Percentiles rank a stretch among this genome's conserved stretches.
Conservation (phyloP, 2,113 vertebrate species). For the Condylura cristata region DNA sequence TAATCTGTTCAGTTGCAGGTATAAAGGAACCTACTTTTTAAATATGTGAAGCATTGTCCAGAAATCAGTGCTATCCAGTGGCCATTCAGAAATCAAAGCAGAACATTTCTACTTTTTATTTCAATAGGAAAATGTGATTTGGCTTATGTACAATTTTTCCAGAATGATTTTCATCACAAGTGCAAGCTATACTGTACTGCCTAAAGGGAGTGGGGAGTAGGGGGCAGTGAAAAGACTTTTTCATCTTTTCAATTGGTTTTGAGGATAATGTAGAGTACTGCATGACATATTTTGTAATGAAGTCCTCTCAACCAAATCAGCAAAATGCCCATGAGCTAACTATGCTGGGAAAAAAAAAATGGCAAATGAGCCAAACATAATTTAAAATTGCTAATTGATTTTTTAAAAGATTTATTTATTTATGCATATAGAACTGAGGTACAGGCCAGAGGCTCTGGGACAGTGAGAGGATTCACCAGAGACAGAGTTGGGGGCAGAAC, state of each 20-base stretch:
- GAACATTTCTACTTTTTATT: constrained; percentile 19
- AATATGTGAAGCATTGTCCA: neutral
- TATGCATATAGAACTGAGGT: too few species aligned
- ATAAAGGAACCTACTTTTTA: neutral
- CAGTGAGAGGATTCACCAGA: too few species aligned
- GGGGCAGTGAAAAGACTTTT: neutral
- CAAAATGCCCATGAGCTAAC: neutral
- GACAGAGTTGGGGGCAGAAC: too few species aligned
- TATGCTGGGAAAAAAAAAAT: neutral
- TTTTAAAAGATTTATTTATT: too few species aligned
- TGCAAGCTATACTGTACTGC: neutral
- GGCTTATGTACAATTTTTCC: neutral
- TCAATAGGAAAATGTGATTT: constrained; percentile 12
- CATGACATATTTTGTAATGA: neutral
- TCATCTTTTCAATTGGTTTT: constrained; percentile 25
- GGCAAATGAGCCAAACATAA: neutral
- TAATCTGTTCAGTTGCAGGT: too few species aligned
- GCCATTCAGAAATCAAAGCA: constrained; percentile 34
- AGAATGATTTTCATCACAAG: constrained; percentile 20
- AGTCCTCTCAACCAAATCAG: neutral
- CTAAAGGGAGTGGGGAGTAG: neutral
- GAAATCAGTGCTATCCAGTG: constrained; percentile 11
- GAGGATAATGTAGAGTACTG: neutral
- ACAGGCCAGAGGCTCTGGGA: too few species aligned
- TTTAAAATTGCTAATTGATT: too few species aligned